phyloP scores from a whole-genome alignment of 2,888 invertebrate genomes.

The Lepetodrilus schrolli region DNA sequence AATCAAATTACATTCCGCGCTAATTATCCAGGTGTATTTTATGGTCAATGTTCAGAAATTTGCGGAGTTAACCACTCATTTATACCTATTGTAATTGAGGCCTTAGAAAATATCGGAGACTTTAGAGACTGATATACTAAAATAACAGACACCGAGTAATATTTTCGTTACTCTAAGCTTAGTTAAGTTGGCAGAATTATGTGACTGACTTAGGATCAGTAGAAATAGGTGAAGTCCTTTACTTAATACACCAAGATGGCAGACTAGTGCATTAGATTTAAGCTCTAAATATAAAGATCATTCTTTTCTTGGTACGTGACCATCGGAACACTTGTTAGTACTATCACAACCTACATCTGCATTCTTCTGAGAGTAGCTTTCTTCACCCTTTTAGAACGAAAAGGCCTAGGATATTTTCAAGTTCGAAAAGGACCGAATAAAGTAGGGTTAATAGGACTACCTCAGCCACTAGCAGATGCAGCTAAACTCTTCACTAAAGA shows the following conservation, averaged over 20 bases:
- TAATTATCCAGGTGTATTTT: conserved; percentile 82
- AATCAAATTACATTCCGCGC: conserved; percentile 79
- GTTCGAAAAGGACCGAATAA: conserved; percentile 85
- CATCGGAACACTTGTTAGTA: conserved; percentile 34
- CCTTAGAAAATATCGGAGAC: conserved; percentile 29
- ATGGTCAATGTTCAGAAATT: conserved; percentile 88
- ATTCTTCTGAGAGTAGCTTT: conserved; percentile 82
- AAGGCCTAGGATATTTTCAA: conserved; percentile 83
- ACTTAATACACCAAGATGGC: conserved; percentile 55
- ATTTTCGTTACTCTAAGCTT: no score
- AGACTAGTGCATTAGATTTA: conserved; percentile 50
- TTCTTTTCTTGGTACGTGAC: conserved; percentile 33
- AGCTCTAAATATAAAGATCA: conserved; percentile 43
- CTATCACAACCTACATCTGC: conserved; percentile 40
- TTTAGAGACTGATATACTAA: conserved; percentile 4
- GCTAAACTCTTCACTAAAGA: conserved; percentile 83
- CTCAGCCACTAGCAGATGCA: conserved; percentile 84
- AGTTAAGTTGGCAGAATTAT: conserved; percentile 80
- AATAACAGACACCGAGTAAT: no score
- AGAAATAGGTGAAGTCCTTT: conserved; percentile 77
- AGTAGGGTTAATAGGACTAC: conserved; percentile 80
- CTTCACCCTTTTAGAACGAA: conserved; percentile 84
- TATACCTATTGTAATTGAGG: conserved; percentile 81
- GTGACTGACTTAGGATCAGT: conserved; percentile 84
- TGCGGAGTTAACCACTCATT: conserved; percentile 87